Percentiles rank a stretch among this genome's conserved stretches.
Conservation (phyloP, 2,113 vertebrate species). For the Chaenocephalus aceratus region DNA sequence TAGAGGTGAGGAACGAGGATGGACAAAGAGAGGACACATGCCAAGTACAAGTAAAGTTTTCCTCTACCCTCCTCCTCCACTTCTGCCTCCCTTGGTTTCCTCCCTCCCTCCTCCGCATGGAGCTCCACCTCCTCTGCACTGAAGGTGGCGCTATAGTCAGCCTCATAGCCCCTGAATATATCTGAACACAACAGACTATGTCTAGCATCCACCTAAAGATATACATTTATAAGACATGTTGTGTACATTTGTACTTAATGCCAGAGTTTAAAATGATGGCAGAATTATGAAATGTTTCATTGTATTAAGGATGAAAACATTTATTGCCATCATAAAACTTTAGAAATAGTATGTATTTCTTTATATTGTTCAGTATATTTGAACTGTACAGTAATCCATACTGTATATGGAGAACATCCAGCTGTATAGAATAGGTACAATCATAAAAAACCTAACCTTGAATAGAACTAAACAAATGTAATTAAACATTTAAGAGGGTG, state of each 20-base stretch:
- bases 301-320: neutral
- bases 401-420: neutral
- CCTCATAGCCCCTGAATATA: constrained; percentile 80
- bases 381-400: no score
- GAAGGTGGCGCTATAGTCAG: constrained; percentile 75
- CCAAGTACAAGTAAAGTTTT: constrained; percentile 66
- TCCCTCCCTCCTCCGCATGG: constrained; percentile 66
- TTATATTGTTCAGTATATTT: neutral
- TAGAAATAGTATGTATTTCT: neutral
- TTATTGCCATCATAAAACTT: neutral
- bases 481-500: neutral
- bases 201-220: constrained; percentile 25
- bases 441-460: neutral
- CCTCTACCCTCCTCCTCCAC: constrained; percentile 79
- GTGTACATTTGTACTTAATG: neutral
- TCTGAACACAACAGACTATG: constrained; percentile 73
- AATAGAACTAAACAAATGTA: neutral
- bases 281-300: constrained; percentile 9
- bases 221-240: constrained; percentile 1
- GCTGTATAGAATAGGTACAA: neutral
- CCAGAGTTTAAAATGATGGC: neutral
- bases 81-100: constrained; percentile 50
- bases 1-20: neutral
- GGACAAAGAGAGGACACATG: constrained; percentile 63
- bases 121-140: constrained; percentile 70